Evolutionary conservation across 2,113 vertebrate genomes (phyloP).

Genomic region (Octodon degus): DNA sequence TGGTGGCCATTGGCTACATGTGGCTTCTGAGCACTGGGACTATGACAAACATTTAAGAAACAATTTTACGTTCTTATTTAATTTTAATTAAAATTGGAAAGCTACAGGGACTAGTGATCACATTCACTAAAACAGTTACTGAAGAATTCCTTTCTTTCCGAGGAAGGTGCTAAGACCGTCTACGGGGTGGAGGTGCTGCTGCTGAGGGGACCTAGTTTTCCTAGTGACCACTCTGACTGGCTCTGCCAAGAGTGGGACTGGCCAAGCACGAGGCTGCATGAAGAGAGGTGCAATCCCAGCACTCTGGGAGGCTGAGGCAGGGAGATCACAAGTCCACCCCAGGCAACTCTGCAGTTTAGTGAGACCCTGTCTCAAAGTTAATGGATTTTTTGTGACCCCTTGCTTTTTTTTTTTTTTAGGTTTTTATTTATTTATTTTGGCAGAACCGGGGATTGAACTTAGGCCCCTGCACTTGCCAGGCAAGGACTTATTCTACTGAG

Average conservation of each 20-base stretch:
- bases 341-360: background rate
- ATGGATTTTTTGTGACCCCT: too few relatives aligned
- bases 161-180: background rate
- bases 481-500: too few relatives aligned
- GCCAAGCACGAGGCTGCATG: background rate
- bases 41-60: background rate
- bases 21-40: background rate
- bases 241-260: background rate
- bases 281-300: background rate
- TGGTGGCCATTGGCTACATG: background rate
- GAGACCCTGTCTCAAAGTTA: background rate
- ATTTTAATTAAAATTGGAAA: constrained; percentile 17
- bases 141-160: background rate
- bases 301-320: background rate
- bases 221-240: background rate
- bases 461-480: too few relatives aligned
- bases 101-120: background rate
- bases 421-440: too few relatives aligned
- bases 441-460: too few relatives aligned
- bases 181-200: background rate
- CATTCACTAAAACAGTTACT: background rate
- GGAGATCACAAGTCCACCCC: background rate
- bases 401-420: too few relatives aligned
- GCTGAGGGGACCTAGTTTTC: background rate
- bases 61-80: background rate